A percentile compares a stretch with the other conserved stretches of the same genome.
Evolutionary conservation across 2,113 vertebrate species (phyloP).

Genomic region (human (Homo sapiens)): GRCh38 chr7:83516001-83516500

Average conservation of each 20-base stretch:
- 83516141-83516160: not conserved
- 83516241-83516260: not conserved
- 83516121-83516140: not conserved
- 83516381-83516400: not conserved
- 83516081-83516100: not conserved
- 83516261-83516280: not conserved
- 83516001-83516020: no score
- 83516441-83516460: not conserved
- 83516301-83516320: not conserved
- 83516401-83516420: slow-evolving; percentile 44
- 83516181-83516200: not conserved
- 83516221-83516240: not conserved
- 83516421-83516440: not conserved
- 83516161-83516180: not conserved
- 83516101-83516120: not conserved
- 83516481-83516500: slow-evolving; percentile 57
- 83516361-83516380: not conserved
- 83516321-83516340: not conserved
- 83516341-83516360: not conserved
- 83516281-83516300: not conserved
- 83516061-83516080: not conserved
- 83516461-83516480: slow-evolving; percentile 20
- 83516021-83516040: no score
- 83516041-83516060: no score
- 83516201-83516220: not conserved